These are phyloP conservation scores for Agrenia bidenticulata DNA, from an alignment of 2,888 invertebrate genomes.

Conservation along the genomic window DNA sequence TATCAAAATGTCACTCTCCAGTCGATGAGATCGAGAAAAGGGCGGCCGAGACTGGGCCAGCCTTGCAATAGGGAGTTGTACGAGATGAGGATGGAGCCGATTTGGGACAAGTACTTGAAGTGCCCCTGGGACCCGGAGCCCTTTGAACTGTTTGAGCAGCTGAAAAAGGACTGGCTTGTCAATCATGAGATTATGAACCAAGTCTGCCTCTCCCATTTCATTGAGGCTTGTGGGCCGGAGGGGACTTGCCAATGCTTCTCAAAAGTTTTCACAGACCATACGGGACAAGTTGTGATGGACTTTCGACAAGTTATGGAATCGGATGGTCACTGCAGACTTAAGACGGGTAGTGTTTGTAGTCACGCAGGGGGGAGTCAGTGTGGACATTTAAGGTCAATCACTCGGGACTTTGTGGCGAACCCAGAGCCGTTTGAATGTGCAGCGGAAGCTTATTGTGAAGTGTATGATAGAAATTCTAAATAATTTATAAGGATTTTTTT, in stretches of 20 bases:
- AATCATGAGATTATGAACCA: not conserved
- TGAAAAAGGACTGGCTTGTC: not conserved
- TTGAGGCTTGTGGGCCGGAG: not conserved
- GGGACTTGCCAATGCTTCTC: not conserved
- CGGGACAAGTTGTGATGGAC: not conserved
- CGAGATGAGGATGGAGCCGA: not conserved
- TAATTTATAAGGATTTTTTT: no score
- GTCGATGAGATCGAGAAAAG: no score
- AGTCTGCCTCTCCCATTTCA: not conserved
- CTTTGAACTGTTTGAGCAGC: not conserved
- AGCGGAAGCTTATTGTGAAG: not conserved
- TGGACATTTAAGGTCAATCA: no score
- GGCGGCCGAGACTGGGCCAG: no score
- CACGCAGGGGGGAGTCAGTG: not conserved
- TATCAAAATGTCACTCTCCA: no score
- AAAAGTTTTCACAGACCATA: not conserved
- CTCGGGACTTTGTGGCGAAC: no score
- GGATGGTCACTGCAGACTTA: not conserved
- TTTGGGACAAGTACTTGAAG: not conserved
- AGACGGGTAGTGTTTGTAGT: not conserved
- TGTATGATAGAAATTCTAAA: not conserved
- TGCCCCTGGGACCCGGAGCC: not conserved
- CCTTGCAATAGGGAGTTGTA: not conserved
- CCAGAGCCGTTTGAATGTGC: not conserved
- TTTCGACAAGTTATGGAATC: not conserved